Percentiles rank a stretch among this genome's conserved stretches.
Evolutionary conservation across 2,888 invertebrate genomes (phyloP).

Genomic region (Acholoe squamosa): DNA sequence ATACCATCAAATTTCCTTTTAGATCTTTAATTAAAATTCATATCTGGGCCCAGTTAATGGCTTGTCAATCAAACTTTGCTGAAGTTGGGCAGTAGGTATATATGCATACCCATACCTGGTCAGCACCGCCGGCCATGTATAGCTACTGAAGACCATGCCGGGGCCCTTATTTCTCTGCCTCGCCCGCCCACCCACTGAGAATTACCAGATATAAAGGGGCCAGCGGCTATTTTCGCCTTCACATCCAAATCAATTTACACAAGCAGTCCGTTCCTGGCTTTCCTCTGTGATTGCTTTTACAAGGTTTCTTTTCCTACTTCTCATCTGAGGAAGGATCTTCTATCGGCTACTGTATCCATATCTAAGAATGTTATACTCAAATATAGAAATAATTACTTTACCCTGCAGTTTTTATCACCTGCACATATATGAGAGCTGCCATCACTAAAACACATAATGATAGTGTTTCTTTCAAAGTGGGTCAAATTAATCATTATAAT

Average conservation of each 20-base stretch:
- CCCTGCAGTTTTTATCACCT: too few species aligned
- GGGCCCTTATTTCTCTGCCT: neutral
- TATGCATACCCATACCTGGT: neutral
- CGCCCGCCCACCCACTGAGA: neutral
- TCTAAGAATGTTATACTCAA: too few species aligned
- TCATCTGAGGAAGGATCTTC: too few species aligned
- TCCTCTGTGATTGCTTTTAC: neutral
- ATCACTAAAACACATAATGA: too few species aligned
- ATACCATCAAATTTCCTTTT: neutral
- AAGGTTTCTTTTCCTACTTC: neutral
- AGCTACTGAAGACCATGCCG: neutral
- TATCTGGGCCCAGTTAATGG: neutral
- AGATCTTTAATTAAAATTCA: neutral
- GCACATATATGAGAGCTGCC: too few species aligned
- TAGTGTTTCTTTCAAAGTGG: too few species aligned
- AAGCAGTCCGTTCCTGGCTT: neutral
- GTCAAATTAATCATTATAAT: too few species aligned
- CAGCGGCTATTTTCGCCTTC: slow-evolving; percentile 19
- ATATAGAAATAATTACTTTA: too few species aligned
- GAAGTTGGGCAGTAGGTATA: neutral
- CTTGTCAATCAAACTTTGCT: neutral
- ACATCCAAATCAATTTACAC: slow-evolving; percentile 9
- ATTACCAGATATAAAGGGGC: neutral
- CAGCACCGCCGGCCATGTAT: slow-evolving; percentile 1
- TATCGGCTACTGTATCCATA: too few species aligned